Base-by-base conservation (phyloP, 2,113 vertebrate genomes). In the Oryzias woworae region DNA sequence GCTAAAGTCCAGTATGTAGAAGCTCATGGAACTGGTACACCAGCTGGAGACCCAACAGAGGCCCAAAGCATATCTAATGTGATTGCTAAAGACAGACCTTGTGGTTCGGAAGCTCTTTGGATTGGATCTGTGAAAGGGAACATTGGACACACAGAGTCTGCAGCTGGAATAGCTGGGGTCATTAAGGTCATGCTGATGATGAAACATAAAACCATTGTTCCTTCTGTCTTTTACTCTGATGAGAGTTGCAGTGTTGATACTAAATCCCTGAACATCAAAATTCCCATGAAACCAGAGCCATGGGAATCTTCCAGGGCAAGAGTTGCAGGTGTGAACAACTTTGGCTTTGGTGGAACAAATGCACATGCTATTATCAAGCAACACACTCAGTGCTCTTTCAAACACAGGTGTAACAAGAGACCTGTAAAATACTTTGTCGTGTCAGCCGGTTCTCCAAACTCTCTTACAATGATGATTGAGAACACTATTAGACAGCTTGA, bases 111-210 rank as follows among this genome's bases (percentile, higher is more conserved):
- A 5, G 4, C 67, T 22, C 91, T 96, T 24, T 75, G 74, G 58
- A 91, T 95, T 0, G 95, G 94, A 17, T 96, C 95, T 4, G 92
- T 96, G 53, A 96, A 95, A 89, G 83, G 94, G 58, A 95, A 96
- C 77, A 94, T 95, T 59, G 94, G 95, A 63, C 91, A 94, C 66
- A 92, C 92, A 0, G 92, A 95, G 76, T 95, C 94, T 20, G 92
- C 93, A n/a, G 91, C 92, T 8, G 93, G 94, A 43, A 89, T 92
- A 47, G 93, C 93, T 0, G 92, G 82, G 20, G 85, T 95, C 23
- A 94, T 95, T 65, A 95, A 95, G 82, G 91, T 95, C 57, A 92
- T 95, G 3, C 75, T 95, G 17, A 95, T 95, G 94, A 94, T 94
- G 93, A 92, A 92, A 57, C 89, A 94, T 46, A 88, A 90, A 63